Conservation (phyloP, 2,888 invertebrate species). For the Rhagophthalmus giganteus region DNA sequence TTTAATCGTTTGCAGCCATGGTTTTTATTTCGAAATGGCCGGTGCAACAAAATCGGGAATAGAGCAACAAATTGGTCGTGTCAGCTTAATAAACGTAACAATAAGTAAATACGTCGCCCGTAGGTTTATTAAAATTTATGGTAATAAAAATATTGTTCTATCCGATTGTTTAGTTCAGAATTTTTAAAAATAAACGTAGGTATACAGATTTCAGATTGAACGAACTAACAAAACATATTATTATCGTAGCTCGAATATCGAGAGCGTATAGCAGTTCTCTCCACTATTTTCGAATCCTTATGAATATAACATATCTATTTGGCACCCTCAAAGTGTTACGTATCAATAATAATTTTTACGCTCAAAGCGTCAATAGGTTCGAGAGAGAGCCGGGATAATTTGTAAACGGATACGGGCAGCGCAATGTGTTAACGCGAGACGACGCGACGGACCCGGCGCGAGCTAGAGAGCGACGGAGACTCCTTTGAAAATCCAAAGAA, state of each 20-base stretch:
- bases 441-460: slow-evolving; percentile 35
- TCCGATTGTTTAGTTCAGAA: too few species aligned
- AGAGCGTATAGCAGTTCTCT: slow-evolving; percentile 1
- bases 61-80: too few species aligned
- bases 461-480: slow-evolving; percentile 36
- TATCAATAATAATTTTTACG: slow-evolving; percentile 55
- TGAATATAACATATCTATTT: slow-evolving; percentile 57
- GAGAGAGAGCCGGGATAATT: slow-evolving; percentile 48
- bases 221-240: too few species aligned
- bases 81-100: too few species aligned
- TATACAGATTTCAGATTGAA: too few species aligned
- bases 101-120: too few species aligned
- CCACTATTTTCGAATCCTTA: slow-evolving; percentile 42
- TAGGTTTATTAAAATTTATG: too few species aligned
- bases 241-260: neutral
- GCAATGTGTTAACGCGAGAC: slow-evolving; percentile 43
- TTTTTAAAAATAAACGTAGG: too few species aligned
- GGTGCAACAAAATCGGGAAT: too few species aligned
- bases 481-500: slow-evolving; percentile 54
- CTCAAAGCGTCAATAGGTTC: slow-evolving; percentile 51
- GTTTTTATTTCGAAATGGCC: too few species aligned
- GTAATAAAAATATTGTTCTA: too few species aligned
- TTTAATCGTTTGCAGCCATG: too few species aligned
- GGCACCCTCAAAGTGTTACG: slow-evolving; percentile 58
- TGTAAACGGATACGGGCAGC: slow-evolving; percentile 47